Conservation (phyloP, 2,888 invertebrate species). For the Lordiphosa fenestrarum region DNA sequence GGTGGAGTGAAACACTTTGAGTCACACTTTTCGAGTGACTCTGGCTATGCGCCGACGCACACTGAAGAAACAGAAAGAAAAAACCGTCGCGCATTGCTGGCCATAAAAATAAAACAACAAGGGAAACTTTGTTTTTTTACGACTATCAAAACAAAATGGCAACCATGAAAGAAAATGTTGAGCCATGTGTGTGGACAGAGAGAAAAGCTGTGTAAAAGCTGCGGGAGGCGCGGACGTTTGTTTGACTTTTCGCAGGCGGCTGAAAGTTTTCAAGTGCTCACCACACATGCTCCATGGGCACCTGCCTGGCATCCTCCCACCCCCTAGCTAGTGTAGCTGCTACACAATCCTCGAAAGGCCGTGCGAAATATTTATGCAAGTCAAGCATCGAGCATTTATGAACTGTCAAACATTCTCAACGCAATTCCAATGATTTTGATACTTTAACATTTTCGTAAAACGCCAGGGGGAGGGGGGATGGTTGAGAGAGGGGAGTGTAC, state of each 20-base stretch:
- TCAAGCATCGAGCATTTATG: conserved; percentile 76
- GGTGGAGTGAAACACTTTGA: conserved; percentile 33
- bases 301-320: conserved; percentile 7
- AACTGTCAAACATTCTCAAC: conserved; percentile 77
- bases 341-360: conserved; percentile 31
- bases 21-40: conserved; percentile 19
- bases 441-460: conserved; percentile 77
- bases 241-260: conserved; percentile 69
- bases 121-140: conserved; percentile 34
- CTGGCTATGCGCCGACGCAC: conserved; percentile 54
- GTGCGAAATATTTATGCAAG: conserved; percentile 76
- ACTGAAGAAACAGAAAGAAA: conserved; percentile 40
- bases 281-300: conserved; percentile 17
- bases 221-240: conserved; percentile 55
- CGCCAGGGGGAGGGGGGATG: conserved; percentile 34
- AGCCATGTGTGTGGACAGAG: conserved; percentile 44
- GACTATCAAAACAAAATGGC: conserved; percentile 73
- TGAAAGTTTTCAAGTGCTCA: conserved; percentile 65
- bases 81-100: conserved; percentile 47
- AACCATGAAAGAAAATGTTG: conserved; percentile 68
- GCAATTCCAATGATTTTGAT: conserved; percentile 78
- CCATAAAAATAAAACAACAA: conserved; percentile 47
- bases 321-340: background rate
- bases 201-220: conserved; percentile 22
- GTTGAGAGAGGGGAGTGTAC: conserved; percentile 14